Base-by-base conservation (phyloP, 2,888 invertebrate species). In the Steinernema hermaphroditum region DNA sequence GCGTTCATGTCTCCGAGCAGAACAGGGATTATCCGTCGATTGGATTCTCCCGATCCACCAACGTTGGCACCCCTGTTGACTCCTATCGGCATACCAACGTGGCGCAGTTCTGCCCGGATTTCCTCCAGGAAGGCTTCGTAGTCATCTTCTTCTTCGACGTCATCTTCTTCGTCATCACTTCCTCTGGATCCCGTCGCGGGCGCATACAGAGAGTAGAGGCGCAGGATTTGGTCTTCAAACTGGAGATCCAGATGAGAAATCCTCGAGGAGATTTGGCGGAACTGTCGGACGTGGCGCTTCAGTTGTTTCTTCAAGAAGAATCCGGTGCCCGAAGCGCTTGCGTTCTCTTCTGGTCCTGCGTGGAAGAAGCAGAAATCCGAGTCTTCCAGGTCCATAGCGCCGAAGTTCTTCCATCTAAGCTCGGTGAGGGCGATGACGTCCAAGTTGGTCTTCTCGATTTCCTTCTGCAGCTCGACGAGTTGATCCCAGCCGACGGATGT, bases 1-100 rank as follows among this genome's bases (percentile, higher is more conserved):
- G 41, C 29, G 44, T 69, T 69, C 9, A 37, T 8, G 12, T 37
- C 37, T 4, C 37, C 37, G 37, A 37, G 37, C 37, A 37, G 37
- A 44, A 37, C 12, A 4, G 37, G 37, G 87, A 95, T 96, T 91
- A 96, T 96, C 89, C 96, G 37, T 37, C 37, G 37, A 8, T 4
- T 12, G 37, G 12, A 8, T 37, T 4, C 37, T 37, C 37, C 96
- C 0, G 96, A 95, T 37, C 37, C 37, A n/a, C n/a, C n/a, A n/a
- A n/a, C n/a, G n/a, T n/a, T n/a, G n/a, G n/a, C n/a, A n/a, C n/a
- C n/a, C n/a, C n/a, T n/a, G n/a, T n/a, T n/a, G n/a, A n/a, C 12
- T 37, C 37, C 6, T 37, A 37, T 37, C 37, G 37, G 4, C 37
- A 37, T 4, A 37, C 46, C 46, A 46, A 4, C 2, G 16, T 16